Percentiles rank a stretch among this genome's conserved stretches.
Conservation (phyloP, 2,797 vertebrate species). For the Periparus ater region DNA sequence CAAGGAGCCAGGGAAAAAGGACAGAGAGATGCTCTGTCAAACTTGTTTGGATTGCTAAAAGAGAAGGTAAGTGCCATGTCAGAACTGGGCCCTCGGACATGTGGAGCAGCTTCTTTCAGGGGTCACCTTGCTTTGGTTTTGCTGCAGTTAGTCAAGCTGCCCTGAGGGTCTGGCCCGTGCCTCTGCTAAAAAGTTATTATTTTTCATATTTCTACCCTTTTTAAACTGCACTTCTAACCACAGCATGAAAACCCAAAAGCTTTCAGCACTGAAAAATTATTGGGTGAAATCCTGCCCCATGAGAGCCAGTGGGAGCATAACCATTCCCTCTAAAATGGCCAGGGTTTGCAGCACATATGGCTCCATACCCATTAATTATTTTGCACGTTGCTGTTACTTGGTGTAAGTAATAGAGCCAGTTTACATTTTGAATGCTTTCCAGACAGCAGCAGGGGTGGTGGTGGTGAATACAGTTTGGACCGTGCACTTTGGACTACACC, state of each 20-base stretch:
- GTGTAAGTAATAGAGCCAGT: not conserved
- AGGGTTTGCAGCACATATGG: constrained; percentile 22
- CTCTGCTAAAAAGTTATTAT: constrained; percentile 54
- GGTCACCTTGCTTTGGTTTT: not conserved
- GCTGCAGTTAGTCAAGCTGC: not conserved
- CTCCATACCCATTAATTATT: not conserved
- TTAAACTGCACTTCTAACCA: constrained; percentile 24
- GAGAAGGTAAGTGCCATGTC: not conserved
- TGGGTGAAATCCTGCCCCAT: constrained; percentile 41
- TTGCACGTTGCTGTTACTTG: constrained; percentile 3
- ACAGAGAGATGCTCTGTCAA: not conserved
- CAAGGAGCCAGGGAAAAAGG: not conserved
- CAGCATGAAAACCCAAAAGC: constrained; percentile 58
- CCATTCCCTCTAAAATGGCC: constrained; percentile 30
- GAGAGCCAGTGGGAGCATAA: constrained; percentile 21
- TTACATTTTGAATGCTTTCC: constrained; percentile 25
- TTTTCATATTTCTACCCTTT: constrained; percentile 50
- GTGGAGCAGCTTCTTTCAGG: not conserved
- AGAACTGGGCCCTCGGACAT: not conserved
- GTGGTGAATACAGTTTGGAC: not conserved
- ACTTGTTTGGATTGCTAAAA: not conserved
- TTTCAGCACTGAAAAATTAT: constrained; percentile 63
- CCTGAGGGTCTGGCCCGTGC: constrained; percentile 32
- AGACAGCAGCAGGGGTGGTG: not conserved
- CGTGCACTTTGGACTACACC: not conserved